Evolutionary conservation across 2,797 vertebrate genomes (phyloP), one percentile per base, ranked within the genome.

Genomic region (Okamejei kenojei): DNA sequence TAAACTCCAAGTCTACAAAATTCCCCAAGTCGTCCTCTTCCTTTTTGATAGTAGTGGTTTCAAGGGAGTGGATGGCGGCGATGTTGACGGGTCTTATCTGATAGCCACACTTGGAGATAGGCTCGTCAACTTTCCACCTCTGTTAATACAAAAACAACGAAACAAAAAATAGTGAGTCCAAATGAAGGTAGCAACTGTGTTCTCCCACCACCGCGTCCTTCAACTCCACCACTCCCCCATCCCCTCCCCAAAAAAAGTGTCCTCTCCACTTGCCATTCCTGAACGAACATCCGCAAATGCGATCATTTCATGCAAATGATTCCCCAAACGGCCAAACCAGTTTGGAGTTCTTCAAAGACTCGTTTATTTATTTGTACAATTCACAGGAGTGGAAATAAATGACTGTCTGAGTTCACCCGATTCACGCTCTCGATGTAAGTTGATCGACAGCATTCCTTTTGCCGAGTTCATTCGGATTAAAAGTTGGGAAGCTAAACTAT

Each of bases 1-100:
- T 99, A 95, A 99, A 99, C 84, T 99, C 98, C 92, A 99, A 95
- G 95, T 99, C 98, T 94, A 99, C 93, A 94, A 98, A 98, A 88
- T 96, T 97, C 7, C 96, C 97, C 93, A 99, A 94, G 3, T 98
- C 98, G 94, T 98, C 98, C 0, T 98, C 98, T 74, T 98, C 98
- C 93, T 95, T 96, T 93, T 95, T 95, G n/a, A 94, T 94, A 92
- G 94, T 94, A 1, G 96, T 96, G 68, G 95, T 95, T 82, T 96
- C 96, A 0, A 97, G 95, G 81, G 97, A 96, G 95, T 96, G 96
- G 94, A 97, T 97, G 94, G 96, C 96, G 78, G 97, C 95, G 26
- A 96, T 95, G 93, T 96, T 95, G 77, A 94, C 95, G 21, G 96
- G 95, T 93, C 95, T 96, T 93, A 86, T 26, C 73, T 95, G 94